Percentiles rank a stretch among this genome's conserved stretches.
Conservation (phyloP, 1,140 invertebrate species). For the Zaprionus vittiger region DNA sequence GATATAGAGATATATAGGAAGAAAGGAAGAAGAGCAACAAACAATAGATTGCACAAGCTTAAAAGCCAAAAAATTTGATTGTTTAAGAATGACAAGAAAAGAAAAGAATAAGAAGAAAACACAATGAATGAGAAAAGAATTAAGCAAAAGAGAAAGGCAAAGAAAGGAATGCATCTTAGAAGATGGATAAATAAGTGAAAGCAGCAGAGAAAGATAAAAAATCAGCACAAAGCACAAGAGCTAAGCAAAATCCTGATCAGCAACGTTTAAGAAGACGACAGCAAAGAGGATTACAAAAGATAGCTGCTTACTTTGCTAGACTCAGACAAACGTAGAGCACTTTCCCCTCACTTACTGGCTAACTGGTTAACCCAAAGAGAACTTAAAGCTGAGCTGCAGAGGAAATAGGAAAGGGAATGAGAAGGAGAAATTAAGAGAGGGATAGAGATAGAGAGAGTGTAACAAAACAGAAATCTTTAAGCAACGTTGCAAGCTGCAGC, state of each 20-base stretch:
- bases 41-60: no score
- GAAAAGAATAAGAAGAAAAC: no score
- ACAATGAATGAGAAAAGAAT: neutral
- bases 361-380: neutral
- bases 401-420: neutral
- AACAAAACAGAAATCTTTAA: neutral
- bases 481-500: constrained; percentile 21
- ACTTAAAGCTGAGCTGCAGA: neutral
- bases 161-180: neutral
- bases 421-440: neutral
- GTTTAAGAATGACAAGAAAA: constrained; percentile 7
- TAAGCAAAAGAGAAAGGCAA: neutral
- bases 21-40: neutral
- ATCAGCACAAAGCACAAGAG: neutral
- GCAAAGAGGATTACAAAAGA: neutral
- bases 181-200: neutral
- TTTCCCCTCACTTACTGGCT: neutral
- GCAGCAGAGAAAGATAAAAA: neutral
- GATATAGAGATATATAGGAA: neutral
- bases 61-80: neutral
- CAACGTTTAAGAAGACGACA: neutral
- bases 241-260: neutral
- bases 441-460: neutral
- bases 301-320: no score
- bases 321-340: no score